Evolutionary conservation across 2,797 vertebrate genomes (phyloP), one percentile per base, ranked within the genome.

Genomic region (Peromyscus melanophrys): DNA sequence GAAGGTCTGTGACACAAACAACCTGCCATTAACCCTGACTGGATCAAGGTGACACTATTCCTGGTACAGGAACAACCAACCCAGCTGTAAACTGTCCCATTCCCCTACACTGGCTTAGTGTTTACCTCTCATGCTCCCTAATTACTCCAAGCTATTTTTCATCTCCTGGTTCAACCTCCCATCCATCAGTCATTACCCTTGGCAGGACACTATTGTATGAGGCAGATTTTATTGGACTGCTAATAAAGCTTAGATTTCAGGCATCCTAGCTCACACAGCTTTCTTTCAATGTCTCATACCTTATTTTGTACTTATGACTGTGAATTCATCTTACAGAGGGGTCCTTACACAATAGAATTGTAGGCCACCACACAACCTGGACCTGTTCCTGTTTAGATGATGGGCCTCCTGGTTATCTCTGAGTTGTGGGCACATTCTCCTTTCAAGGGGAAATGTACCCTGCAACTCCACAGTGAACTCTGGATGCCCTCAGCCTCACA

Each of bases 401-500:
- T 77, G 73, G 11, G 11, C n/a, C 25, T 76, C 63, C 57, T 29
- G 21, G 46, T 73, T 80, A 55, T 49, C 73, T 75, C 55, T 40
- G 52, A 86, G 92, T 90, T 46, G 75, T 37, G 21, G 21, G 13
- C 90, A 78, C 14, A 65, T 82, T 86, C 73, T 31, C 8, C 59
- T 83, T 86, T 78, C 31, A 14, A 46, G 82, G 65, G 82, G 91
- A 90, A 80, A 88, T 16, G 23, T 65, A 37, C 87, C 49, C 46
- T 76, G 21, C 49, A 55, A 80, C 43, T 40, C 71, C 90, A 85
- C 23, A 59, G 3, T 92, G 85, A 97, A 95, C 89, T 97, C 37
- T 21, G 34, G 55, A 88, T 82, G 93, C 81, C 89, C 95, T 94
- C 80, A 76, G 67, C 69, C 83, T 81, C 83, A 92, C 76, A 93